Conservation (phyloP, 2,888 invertebrate species). For the Palloptera scutellata region DNA sequence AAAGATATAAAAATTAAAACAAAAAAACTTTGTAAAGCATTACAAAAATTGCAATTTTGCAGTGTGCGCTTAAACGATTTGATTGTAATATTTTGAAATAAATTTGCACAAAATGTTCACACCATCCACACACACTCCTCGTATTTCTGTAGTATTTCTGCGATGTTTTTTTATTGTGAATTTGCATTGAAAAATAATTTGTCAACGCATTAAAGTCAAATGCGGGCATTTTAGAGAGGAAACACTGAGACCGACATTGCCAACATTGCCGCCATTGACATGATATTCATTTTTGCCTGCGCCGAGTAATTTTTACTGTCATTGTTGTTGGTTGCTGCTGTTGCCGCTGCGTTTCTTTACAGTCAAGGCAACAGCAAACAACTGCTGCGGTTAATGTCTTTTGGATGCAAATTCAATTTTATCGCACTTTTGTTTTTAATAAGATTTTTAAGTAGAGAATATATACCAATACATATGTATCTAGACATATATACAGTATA, state of each 20-base stretch:
- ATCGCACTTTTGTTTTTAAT: slow-evolving; percentile 63
- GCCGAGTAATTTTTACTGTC: slow-evolving; percentile 49
- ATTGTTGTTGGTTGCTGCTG: slow-evolving; percentile 33
- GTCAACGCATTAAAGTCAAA: slow-evolving; percentile 47
- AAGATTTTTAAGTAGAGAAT: slow-evolving; percentile 42
- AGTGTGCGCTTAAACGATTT: slow-evolving; percentile 25
- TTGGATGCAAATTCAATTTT: slow-evolving; percentile 53
- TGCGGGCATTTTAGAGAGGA: not conserved
- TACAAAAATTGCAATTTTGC: slow-evolving; percentile 25
- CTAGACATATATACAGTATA: too few species aligned
- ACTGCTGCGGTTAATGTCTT: slow-evolving; percentile 64
- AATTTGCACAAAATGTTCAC: slow-evolving; percentile 16
- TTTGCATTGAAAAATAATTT: slow-evolving; percentile 52
- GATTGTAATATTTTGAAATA: slow-evolving; percentile 40
- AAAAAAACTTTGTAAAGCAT: not conserved
- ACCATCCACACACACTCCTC: not conserved
- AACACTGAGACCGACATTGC: slow-evolving; percentile 14
- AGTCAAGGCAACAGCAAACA: slow-evolving; percentile 39
- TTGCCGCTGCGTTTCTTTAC: slow-evolving; percentile 14
- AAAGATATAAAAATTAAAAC: slow-evolving; percentile 1
- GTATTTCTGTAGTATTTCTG: not conserved
- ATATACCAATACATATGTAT: too few species aligned
- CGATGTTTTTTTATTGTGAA: slow-evolving; percentile 36
- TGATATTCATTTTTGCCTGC: slow-evolving; percentile 32
- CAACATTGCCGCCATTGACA: slow-evolving; percentile 36